Percentiles rank a stretch among this genome's conserved stretches.
Conservation (phyloP, 2,113 vertebrate genomes). For the Pollachius pollachius region DNA sequence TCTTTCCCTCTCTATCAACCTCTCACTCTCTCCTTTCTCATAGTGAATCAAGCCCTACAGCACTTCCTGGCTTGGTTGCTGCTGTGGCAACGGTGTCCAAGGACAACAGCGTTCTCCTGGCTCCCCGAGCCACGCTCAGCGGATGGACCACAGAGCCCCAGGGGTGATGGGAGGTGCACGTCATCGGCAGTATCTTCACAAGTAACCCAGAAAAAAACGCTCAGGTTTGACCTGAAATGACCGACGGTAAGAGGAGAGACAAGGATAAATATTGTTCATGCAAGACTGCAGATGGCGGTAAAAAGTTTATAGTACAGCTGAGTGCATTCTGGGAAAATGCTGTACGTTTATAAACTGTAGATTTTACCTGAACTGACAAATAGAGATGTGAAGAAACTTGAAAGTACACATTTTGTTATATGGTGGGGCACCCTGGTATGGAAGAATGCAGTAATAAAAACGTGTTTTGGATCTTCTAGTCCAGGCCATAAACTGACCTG, state of each 20-base stretch:
- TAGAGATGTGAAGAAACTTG: background rate
- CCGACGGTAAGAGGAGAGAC: conserved; percentile 23
- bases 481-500: too few relatives aligned
- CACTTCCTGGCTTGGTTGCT: conserved; percentile 55
- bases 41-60: conserved; percentile 44
- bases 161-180: conserved; percentile 24
- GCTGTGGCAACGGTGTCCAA: conserved; percentile 71
- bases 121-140: conserved; percentile 41
- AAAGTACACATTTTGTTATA: conserved; percentile 1
- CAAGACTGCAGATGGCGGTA: conserved; percentile 12
- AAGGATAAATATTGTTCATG: conserved; percentile 37
- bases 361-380: too few relatives aligned
- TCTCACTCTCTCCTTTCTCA: conserved; percentile 20
- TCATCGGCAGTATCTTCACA: conserved; percentile 31
- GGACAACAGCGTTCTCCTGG: conserved; percentile 58
- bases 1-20: background rate
- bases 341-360: background rate
- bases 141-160: conserved; percentile 41
- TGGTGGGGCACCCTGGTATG: too few relatives aligned
- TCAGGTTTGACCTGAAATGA: conserved; percentile 37
- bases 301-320: background rate
- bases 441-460: too few relatives aligned
- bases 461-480: too few relatives aligned
- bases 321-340: conserved; percentile 1
- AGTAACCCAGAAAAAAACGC: conserved; percentile 17